A percentile compares a stretch with the other conserved stretches of the same genome.
Conservation (phyloP, 2,888 invertebrate genomes). For the Platynereis dumerilii region DNA sequence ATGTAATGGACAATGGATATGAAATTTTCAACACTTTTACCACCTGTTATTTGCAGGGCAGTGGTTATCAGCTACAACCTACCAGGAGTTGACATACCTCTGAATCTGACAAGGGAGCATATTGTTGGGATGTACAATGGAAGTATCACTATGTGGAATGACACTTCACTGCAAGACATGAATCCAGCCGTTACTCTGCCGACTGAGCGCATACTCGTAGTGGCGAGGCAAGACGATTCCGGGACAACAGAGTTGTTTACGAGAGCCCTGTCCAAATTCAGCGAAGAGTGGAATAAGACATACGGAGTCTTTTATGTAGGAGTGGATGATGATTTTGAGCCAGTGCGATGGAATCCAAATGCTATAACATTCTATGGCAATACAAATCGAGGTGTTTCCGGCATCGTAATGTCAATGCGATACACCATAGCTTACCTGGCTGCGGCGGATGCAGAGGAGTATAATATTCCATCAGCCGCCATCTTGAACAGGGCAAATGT, state of each 20-base stretch:
- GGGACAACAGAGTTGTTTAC: slow-evolving; percentile 57
- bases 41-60: slow-evolving; percentile 45
- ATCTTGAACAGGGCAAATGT: slow-evolving; percentile 31
- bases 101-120: slow-evolving; percentile 44
- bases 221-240: slow-evolving; percentile 54
- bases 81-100: slow-evolving; percentile 38
- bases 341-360: slow-evolving; percentile 21
- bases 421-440: slow-evolving; percentile 52
- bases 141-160: slow-evolving; percentile 47
- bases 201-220: slow-evolving; percentile 39
- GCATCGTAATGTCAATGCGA: slow-evolving; percentile 25
- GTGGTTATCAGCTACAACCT: slow-evolving; percentile 49
- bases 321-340: not conserved
- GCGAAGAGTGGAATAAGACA: slow-evolving; percentile 41
- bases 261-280: slow-evolving; percentile 44
- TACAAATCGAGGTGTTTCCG: slow-evolving; percentile 31
- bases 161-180: slow-evolving; percentile 36
- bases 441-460: slow-evolving; percentile 40
- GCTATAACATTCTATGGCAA: slow-evolving; percentile 21
- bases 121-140: slow-evolving; percentile 57
- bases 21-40: too few relatives aligned
- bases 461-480: slow-evolving; percentile 38
- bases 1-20: too few relatives aligned
- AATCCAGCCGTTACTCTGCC: slow-evolving; percentile 45
- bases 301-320: slow-evolving; percentile 47